Base-by-base conservation (phyloP, 2,113 vertebrate species). In the Ibidorhyncha struthersii region DNA sequence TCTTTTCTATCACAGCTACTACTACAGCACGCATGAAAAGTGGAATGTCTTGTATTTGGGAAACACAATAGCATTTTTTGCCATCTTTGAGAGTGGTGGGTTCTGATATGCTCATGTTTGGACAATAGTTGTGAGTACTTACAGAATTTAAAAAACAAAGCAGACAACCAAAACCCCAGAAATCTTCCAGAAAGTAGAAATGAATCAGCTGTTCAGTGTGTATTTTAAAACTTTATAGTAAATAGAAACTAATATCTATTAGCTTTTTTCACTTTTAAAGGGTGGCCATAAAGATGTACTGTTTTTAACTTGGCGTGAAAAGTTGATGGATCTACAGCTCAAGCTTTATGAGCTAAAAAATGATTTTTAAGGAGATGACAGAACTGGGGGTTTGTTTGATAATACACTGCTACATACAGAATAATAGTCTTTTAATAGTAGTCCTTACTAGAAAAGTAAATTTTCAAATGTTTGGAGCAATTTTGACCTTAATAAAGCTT, bases 361-460 rank as follows among this genome's bases (percentile, higher is more conserved):
- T 3, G 19, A 21, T 47, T 56, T 56, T 89, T 59, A 41, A 30
- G 4, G 25, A 69, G 86, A 53, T 1, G 1, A 55, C 69, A 77
- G 23, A 47, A 27, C 10, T 11, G 8, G 1, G 10, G 1, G 0
- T 0, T 32, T 49, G 26, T 77, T 79, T 38, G 2, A 18, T 47
- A 65, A 11, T 34, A 7, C 52, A 43, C 6, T 58, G 25, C 20
- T 73, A 23, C 21, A 22, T 43, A 65, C 12, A 86, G 13, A 62
- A 21, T 32, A 56, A 30, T 27, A 34, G 21, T 40, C 23, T 79
- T 86, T 55, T 18, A 50, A 1, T 69, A 49, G 27, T 56, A 52
- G 23, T 56, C 4, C 0, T 53, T 52, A 49, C 10, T 12, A 23
- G 10, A 90, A 66, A 90, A 73, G 14, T 26, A 65, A 16, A 12